Percentiles rank a stretch among this genome's conserved stretches.
These are phyloP conservation scores for Passerculus sandwichensis DNA, from an alignment of 2,797 vertebrate genomes.

Conservation along the genomic window DNA sequence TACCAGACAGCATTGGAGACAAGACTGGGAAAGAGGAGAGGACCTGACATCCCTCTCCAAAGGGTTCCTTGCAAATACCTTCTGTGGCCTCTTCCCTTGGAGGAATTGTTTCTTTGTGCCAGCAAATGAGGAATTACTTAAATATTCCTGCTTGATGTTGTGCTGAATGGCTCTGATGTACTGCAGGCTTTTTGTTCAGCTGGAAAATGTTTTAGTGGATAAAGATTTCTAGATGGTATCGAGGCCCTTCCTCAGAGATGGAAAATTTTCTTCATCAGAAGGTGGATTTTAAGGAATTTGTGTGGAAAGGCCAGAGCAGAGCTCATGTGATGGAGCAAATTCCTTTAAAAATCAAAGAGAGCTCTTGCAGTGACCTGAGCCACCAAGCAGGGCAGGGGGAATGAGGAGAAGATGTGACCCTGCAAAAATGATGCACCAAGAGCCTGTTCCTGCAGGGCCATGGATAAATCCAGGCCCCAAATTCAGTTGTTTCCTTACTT, in stretches of 20 bases:
- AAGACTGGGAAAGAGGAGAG: not conserved
- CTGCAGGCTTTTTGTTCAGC: not conserved
- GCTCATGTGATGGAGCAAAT: not conserved
- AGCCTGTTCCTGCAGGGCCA: not conserved
- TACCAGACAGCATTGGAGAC: not conserved
- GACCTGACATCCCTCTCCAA: not conserved
- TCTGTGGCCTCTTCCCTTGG: not conserved
- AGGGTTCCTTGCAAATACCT: not conserved
- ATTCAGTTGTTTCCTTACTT: not conserved
- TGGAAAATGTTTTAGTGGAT: not conserved
- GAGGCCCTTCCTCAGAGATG: not conserved
- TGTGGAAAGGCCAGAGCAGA: not conserved
- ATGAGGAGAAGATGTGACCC: not conserved
- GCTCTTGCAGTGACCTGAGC: not conserved
- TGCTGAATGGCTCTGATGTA: not conserved
- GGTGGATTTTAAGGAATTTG: not conserved
- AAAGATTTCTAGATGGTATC: not conserved
- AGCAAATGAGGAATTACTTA: constrained; percentile 48
- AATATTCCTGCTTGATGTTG: not conserved
- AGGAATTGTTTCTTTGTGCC: constrained; percentile 20
- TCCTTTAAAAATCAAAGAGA: not conserved
- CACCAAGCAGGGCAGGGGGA: not conserved
- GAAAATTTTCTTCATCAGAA: not conserved
- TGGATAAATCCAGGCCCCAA: not conserved
- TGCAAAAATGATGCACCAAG: not conserved